Percentiles rank a stretch among this genome's conserved stretches.
These are phyloP conservation scores for Cyphomyrmex costatus DNA, from an alignment of 1,140 invertebrate genomes.

Conservation along the genomic window DNA sequence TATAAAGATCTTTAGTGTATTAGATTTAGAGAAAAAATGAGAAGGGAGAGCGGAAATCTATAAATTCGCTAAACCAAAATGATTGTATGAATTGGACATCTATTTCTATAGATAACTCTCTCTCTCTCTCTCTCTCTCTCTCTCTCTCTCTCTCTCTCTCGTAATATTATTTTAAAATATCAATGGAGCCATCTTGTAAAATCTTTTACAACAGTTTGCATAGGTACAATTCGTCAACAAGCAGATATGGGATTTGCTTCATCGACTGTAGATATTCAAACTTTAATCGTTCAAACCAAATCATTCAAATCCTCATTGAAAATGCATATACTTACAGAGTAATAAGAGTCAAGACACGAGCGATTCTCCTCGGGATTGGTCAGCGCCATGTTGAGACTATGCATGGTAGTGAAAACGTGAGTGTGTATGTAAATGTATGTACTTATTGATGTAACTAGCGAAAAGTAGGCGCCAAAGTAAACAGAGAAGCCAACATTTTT, in stretches of 20 bases:
- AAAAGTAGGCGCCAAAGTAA: no score
- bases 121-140: no score
- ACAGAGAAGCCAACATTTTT: no score
- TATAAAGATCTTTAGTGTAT: not conserved
- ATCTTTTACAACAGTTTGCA: not conserved
- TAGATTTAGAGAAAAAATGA: not conserved
- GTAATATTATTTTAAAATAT: constrained; percentile 24
- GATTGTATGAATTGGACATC: not conserved
- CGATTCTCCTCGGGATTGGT: no score
- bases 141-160: no score
- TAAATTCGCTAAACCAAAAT: not conserved
- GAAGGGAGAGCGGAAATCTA: not conserved
- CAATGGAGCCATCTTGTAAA: not conserved
- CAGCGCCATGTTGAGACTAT: no score
- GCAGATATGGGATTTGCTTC: constrained; percentile 21
- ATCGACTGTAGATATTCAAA: constrained; percentile 22
- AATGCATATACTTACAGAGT: no score
- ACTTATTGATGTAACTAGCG: no score
- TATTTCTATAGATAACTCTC: not conserved
- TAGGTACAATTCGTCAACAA: not conserved
- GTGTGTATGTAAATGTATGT: no score
- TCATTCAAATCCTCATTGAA: not conserved
- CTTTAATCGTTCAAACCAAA: not conserved
- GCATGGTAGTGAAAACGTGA: no score
- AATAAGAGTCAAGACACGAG: no score